Conservation (phyloP, 2,113 vertebrate species). For the Etheostoma cragini region DNA sequence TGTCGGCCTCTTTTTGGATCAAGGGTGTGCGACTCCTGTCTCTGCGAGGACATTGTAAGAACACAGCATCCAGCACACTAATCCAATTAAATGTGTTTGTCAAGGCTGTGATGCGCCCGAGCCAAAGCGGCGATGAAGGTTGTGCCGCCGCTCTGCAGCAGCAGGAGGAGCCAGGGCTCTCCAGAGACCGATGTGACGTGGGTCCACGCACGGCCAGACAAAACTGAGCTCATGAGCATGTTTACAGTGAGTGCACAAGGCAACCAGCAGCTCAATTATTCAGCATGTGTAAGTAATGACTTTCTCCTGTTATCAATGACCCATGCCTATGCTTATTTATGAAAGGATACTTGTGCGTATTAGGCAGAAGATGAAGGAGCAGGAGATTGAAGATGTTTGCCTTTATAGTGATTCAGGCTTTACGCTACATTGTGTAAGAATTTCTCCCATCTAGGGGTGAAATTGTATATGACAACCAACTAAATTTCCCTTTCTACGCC, state of each 20-base stretch:
- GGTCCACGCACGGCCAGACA: conserved; percentile 41
- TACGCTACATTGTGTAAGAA: too few species aligned
- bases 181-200: conserved; percentile 62
- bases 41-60: conserved; percentile 35
- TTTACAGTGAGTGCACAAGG: conserved; percentile 68
- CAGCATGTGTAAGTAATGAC: conserved; percentile 72
- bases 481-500: too few species aligned
- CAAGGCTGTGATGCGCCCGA: conserved; percentile 35
- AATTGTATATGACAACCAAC: too few species aligned
- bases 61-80: conserved; percentile 42
- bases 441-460: too few species aligned
- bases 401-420: conserved; percentile 51
- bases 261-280: conserved; percentile 78
- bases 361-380: conserved; percentile 68
- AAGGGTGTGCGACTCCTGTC: conserved; percentile 47
- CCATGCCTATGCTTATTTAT: conserved; percentile 72
- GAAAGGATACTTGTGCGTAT: conserved; percentile 71
- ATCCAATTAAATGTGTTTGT: conserved; percentile 71
- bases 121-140: conserved; percentile 47
- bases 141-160: conserved; percentile 26
- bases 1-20: conserved; percentile 48
- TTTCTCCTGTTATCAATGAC: conserved; percentile 81
- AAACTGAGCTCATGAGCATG: conserved; percentile 70
- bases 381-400: conserved; percentile 51
- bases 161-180: conserved; percentile 16